These are phyloP conservation scores for Apamea epomidion DNA, from an alignment of 2,888 invertebrate species.

Conservation along the genomic window DNA sequence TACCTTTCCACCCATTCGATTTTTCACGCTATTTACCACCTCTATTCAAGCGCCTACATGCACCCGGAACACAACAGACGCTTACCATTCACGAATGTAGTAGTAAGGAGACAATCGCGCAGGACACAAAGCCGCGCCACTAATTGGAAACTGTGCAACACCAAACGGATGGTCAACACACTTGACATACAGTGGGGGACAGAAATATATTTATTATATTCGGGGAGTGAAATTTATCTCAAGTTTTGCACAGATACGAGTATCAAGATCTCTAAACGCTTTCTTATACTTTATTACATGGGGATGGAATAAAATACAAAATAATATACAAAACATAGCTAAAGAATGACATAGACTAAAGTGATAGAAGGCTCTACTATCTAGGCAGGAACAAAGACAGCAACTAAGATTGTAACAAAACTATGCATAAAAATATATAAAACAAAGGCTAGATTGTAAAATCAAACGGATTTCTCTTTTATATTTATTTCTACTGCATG, in stretches of 20 bases:
- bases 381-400: background rate
- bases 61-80: conserved; percentile 46
- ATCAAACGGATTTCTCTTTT: too few relatives aligned
- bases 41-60: background rate
- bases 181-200: conserved; percentile 66
- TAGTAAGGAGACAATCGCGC: conserved; percentile 67
- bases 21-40: background rate
- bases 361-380: background rate
- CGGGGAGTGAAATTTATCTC: background rate
- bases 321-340: background rate
- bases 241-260: background rate
- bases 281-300: background rate
- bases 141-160: conserved; percentile 83
- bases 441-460: background rate
- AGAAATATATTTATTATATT: conserved; percentile 1
- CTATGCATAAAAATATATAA: background rate
- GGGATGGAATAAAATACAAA: too few relatives aligned
- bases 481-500: too few relatives aligned
- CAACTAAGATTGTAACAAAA: background rate
- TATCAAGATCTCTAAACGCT: background rate
- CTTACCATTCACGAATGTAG: conserved; percentile 56
- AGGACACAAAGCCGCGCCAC: conserved; percentile 77
- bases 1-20: background rate
- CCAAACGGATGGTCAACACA: conserved; percentile 77
- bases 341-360: background rate